Base-by-base conservation (phyloP, 1,140 invertebrate genomes). In the Bombyx mandarina region DNA sequence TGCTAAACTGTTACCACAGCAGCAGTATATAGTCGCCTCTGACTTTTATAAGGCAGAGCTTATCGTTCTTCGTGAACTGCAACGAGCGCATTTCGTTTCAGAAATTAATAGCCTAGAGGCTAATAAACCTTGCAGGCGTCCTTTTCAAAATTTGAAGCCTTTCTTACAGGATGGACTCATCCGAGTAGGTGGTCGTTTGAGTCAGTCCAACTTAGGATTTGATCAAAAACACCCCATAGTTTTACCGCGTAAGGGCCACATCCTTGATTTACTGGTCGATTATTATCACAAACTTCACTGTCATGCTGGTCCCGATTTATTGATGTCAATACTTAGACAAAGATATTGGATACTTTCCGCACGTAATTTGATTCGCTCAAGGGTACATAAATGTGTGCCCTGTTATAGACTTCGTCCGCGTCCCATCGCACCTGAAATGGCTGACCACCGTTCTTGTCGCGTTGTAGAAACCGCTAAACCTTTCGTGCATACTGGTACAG, bases 261-360 rank as follows among this genome's bases (percentile, higher is more conserved):
- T 18, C 6, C 18, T 50, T 7, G 35, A 50, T 50, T 5, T 50
- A 18, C 18, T 18, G 18, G n/a, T 50, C 8, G 48, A 50, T 50
- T 22, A 50, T 50, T 50, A 50, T 50, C 48, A 50, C 10, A 18
- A 1, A 35, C 12, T 50, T 54, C 54, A 42, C 50, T 60, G n/a
- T n/a, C n/a, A n/a, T n/a, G n/a, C n/a, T n/a, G n/a, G n/a, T n/a
- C n/a, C n/a, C n/a, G n/a, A n/a, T n/a, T n/a, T n/a, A n/a, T n/a
- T n/a, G n/a, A 60, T 64, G 49, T 66, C 61, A 18, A 43, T 69
- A 6, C 44, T 69, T 8, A 47, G 67, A 6, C 61, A 63, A 22
- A 52, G 45, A 8, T 62, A 56, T 51, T 66, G 67, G 67, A 66
- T 69, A 8, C 12, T 69, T 8, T 47, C 59, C 10, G 67, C 64